Base-by-base conservation (phyloP, 2,113 vertebrate genomes). In the Pardalotus punctatus region DNA sequence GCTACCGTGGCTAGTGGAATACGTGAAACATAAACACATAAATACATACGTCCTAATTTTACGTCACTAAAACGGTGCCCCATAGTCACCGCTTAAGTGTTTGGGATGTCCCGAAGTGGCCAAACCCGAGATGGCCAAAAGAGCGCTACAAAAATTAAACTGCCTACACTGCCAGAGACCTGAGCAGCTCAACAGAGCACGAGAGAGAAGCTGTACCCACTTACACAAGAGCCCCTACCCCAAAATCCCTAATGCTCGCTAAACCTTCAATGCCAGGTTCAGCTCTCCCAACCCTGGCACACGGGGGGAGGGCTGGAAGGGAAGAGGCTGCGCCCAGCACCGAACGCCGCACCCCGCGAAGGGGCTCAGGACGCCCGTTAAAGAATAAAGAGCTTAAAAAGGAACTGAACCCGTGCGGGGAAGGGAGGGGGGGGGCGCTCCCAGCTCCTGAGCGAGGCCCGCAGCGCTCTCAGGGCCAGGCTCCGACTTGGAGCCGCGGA, bases 41-140 rank as follows among this genome's bases (percentile, higher is more conserved):
- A 9, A 42, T 6, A 42, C 2, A 1, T 5, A 9, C 2, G 16
- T 19, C 16, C 29, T 23, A 57, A 33, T 16, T 25, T 5, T 21
- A 19, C 10, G 12, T 31, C 29, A 42, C 29, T 57, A 33, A 38
- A 36, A 29, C 6, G 1, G 13, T 1, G n/a, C 17, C 58, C 25
- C 23, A 5, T 0, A 12, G 20, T 9, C 28, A 35, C 27, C 6
- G 0, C 15, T 2, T 2, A 16, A 33, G n/a, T 16, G 31, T 14
- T 2, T 3, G 36, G 31, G 27, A 45, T 1, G 1, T 23, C 43
- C 54, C 38, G 7, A 56, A 42, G 20, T 0, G 29, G 5, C 54
- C 42, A 17, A 64, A 38, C 22, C 11, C 8, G 9, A 47, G 8
- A 51, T 0, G 21, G 42, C 25, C 33, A 1, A 2, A 43, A 19